phyloP scores from a whole-genome alignment of 2,113 vertebrate species.

The Poeciliopsis prolifica region DNA sequence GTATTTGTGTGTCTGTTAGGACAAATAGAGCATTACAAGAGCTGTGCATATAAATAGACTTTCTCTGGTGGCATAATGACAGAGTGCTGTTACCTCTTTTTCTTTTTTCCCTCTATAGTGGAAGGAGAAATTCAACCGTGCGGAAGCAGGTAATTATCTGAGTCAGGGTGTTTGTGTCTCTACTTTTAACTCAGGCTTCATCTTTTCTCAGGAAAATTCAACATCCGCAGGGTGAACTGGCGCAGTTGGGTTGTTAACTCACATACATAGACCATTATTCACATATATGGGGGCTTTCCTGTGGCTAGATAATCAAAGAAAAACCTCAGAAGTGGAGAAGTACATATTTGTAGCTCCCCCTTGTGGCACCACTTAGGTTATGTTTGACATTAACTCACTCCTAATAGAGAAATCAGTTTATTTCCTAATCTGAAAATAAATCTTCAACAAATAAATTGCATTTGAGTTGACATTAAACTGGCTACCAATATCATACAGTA shows the following conservation, averaged over 20 bases:
- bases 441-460: background rate
- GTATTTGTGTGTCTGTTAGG: constrained; percentile 46
- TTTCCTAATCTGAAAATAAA: constrained; percentile 5
- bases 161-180: constrained; percentile 23
- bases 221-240: background rate
- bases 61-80: constrained; percentile 70
- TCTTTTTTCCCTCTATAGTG: constrained; percentile 63
- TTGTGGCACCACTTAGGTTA: constrained; percentile 43
- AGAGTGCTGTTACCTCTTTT: constrained; percentile 43
- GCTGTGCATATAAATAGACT: constrained; percentile 65
- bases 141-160: constrained; percentile 92
- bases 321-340: background rate
- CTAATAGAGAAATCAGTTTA: constrained; percentile 3
- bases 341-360: constrained; percentile 57
- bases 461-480: background rate
- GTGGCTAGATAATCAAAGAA: constrained; percentile 6
- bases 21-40: constrained; percentile 64
- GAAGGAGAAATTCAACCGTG: constrained; percentile 88
- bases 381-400: background rate
- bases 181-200: constrained; percentile 24
- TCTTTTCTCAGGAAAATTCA: constrained; percentile 33
- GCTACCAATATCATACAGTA: background rate
- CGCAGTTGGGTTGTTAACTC: background rate
- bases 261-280: background rate
- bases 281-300: background rate